These are phyloP conservation scores for Selene dorsalis DNA, from an alignment of 2,797 vertebrate species.

Conservation along the genomic window DNA sequence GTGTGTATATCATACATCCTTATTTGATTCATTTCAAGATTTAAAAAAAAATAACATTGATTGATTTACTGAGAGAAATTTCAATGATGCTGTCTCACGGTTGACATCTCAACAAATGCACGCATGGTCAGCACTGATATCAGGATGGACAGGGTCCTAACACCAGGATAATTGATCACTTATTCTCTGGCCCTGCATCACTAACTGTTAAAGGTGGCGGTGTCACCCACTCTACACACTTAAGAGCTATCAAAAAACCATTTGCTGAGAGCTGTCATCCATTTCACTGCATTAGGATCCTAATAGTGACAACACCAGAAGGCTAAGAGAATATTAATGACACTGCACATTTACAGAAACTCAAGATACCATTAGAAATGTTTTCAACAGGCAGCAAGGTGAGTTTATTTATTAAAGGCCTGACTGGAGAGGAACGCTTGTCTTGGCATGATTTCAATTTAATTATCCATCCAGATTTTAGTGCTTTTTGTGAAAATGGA, in stretches of 20 bases:
- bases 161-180: constrained; percentile 1
- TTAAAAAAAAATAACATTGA: neutral
- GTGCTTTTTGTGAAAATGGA: constrained; percentile 4
- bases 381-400: neutral
- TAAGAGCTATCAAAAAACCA: neutral
- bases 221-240: neutral
- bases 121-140: neutral
- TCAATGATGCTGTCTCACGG: too few species aligned
- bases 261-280: neutral
- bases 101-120: too few species aligned
- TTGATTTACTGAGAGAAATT: neutral
- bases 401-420: neutral
- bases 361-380: neutral
- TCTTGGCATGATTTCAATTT: neutral
- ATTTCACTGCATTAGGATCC: neutral
- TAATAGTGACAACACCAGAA: neutral
- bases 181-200: neutral
- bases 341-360: neutral
- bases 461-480: constrained; percentile 18
- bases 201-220: neutral
- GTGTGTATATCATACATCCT: neutral
- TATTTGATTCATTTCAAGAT: neutral
- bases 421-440: neutral
- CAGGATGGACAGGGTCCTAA: neutral
- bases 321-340: neutral